A percentile compares a stretch with the other conserved stretches of the same genome.
phyloP scores from a whole-genome alignment of 2,888 invertebrate genomes.

The Agonopterix alstromeriana region DNA sequence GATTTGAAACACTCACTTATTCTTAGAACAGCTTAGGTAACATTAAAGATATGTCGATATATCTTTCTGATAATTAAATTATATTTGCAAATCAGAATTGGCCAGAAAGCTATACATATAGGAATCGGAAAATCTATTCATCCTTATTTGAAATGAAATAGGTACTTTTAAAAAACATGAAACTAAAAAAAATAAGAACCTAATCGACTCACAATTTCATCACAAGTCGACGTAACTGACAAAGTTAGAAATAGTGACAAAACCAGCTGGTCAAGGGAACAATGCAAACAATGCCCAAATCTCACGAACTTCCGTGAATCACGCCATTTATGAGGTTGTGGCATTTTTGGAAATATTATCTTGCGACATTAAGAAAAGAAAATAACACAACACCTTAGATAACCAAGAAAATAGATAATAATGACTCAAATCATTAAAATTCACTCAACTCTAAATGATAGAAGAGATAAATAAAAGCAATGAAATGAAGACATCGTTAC shows the following conservation, averaged over 20 bases:
- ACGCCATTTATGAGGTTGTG: constrained; percentile 19
- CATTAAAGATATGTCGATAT: too few species aligned
- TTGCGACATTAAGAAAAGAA: constrained; percentile 5
- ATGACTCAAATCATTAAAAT: constrained; percentile 10
- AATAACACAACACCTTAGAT: not conserved
- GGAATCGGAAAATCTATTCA: too few species aligned
- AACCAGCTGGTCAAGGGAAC: constrained; percentile 26
- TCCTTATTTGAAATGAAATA: too few species aligned
- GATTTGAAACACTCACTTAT: too few species aligned
- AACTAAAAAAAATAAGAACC: too few species aligned
- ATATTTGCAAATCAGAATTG: too few species aligned
- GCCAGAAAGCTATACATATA: too few species aligned
- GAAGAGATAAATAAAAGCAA: constrained; percentile 14
- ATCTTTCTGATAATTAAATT: too few species aligned
- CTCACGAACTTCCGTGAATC: constrained; percentile 29
- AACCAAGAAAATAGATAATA: constrained; percentile 1
- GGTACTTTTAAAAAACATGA: too few species aligned
- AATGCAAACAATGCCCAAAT: constrained; percentile 34
- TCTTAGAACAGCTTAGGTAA: too few species aligned
- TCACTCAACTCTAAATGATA: constrained; percentile 4
- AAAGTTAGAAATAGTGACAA: constrained; percentile 20
- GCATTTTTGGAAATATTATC: constrained; percentile 12
- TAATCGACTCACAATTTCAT: not conserved
- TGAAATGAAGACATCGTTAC: constrained; percentile 8
- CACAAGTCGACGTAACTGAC: constrained; percentile 10